Percentiles rank a stretch among this genome's conserved stretches.
Conservation (phyloP, 2,113 vertebrate genomes). For the Rhagologus leucostigma region DNA sequence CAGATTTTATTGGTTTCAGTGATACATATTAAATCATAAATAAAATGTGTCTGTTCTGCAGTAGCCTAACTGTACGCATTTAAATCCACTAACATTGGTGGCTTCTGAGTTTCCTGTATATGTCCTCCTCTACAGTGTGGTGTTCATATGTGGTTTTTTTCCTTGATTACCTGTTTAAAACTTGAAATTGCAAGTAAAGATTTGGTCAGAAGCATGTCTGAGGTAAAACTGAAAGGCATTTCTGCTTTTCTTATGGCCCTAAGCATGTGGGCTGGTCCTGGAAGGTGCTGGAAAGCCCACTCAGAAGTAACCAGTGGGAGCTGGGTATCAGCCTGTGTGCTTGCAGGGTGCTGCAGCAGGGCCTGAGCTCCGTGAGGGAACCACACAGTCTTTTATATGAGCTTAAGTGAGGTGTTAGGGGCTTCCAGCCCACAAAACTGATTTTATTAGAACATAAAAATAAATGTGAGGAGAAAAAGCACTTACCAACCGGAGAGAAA, state of each 20-base stretch:
- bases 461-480: not conserved
- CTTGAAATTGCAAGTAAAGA: not conserved
- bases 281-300: not conserved
- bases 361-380: not conserved
- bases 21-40: not conserved
- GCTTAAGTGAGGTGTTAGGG: not conserved
- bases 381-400: not conserved
- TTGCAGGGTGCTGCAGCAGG: not conserved
- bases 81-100: not conserved
- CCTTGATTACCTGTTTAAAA: not conserved
- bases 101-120: not conserved
- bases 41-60: not conserved
- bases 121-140: not conserved
- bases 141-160: not conserved
- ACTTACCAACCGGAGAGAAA: not conserved
- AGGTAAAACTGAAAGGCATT: not conserved
- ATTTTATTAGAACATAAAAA: not conserved
- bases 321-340: not conserved
- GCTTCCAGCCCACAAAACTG: not conserved
- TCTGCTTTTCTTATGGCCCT: not conserved
- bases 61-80: not conserved
- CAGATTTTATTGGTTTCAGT: not conserved
- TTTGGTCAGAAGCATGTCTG: not conserved
- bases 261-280: not conserved
- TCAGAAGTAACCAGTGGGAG: not conserved